Conservation (phyloP, 2,888 invertebrate genomes). For the Sphecodes monilicornis region DNA sequence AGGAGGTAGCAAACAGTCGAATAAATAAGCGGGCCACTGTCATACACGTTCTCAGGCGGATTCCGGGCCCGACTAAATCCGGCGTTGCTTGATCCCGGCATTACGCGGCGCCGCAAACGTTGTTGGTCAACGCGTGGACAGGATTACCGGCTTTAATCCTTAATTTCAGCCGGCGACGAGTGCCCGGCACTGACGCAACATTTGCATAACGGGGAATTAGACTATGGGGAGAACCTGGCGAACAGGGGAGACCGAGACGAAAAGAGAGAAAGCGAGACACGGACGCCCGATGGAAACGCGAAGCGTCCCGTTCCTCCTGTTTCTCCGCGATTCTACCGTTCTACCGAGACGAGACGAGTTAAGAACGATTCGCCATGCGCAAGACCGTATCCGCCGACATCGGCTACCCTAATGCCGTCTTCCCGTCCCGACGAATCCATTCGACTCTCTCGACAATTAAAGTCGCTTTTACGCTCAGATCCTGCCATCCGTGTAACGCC, state of each 20-base stretch:
- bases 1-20: constrained; percentile 22
- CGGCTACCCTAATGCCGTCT: neutral
- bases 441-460: constrained; percentile 3
- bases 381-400: neutral
- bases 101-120: constrained; percentile 46
- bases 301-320: neutral
- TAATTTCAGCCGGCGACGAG: constrained; percentile 43
- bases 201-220: constrained; percentile 47
- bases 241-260: neutral
- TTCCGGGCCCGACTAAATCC: constrained; percentile 33
- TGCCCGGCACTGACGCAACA: constrained; percentile 29
- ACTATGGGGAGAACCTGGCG: neutral
- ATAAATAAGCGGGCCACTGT: constrained; percentile 35
- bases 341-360: neutral
- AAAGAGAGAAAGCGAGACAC: neutral
- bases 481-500: neutral
- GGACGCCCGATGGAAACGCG: neutral
- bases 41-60: constrained; percentile 29
- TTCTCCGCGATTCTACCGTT: neutral
- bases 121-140: constrained; percentile 30
- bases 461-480: neutral
- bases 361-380: constrained; percentile 3
- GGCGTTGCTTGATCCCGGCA: constrained; percentile 39
- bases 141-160: constrained; percentile 58
- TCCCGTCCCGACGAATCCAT: neutral